These are phyloP conservation scores for Malurus leucopterus DNA, from an alignment of 2,797 vertebrate genomes.

Conservation along the genomic window DNA sequence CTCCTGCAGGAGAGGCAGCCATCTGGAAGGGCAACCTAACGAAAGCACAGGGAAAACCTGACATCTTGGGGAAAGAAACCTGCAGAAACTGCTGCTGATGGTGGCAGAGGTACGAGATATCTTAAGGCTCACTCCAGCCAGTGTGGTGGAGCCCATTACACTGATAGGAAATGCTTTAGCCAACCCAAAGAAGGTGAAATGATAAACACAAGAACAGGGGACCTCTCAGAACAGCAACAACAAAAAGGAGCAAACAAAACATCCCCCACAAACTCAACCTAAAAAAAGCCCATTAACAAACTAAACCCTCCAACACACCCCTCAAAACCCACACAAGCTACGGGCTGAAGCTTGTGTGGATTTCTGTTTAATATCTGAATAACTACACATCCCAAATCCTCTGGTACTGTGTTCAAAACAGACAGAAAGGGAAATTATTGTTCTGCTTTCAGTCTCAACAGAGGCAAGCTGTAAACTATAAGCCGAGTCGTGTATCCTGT, in stretches of 20 bases:
- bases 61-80: neutral
- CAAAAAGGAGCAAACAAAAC: neutral
- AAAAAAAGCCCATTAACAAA: neutral
- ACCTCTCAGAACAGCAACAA: neutral
- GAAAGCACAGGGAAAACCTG: neutral
- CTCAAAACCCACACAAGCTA: neutral
- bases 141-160: neutral
- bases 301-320: neutral
- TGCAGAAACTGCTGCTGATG: neutral
- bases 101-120: accelerated
- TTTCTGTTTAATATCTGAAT: neutral
- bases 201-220: neutral
- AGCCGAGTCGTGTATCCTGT: accelerated
- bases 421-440: neutral
- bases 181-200: neutral
- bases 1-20: neutral
- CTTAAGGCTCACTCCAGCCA: neutral
- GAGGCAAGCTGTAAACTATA: neutral
- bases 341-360: neutral
- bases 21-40: constrained; percentile 3
- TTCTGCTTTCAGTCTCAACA: neutral
- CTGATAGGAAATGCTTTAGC: neutral
- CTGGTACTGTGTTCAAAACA: accelerated
- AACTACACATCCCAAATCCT: neutral
- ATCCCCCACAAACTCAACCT: neutral